phyloP scores from a whole-genome alignment of 92 coral and sea anemone genomes.

The Zoanthus sansibaricus region DNA sequence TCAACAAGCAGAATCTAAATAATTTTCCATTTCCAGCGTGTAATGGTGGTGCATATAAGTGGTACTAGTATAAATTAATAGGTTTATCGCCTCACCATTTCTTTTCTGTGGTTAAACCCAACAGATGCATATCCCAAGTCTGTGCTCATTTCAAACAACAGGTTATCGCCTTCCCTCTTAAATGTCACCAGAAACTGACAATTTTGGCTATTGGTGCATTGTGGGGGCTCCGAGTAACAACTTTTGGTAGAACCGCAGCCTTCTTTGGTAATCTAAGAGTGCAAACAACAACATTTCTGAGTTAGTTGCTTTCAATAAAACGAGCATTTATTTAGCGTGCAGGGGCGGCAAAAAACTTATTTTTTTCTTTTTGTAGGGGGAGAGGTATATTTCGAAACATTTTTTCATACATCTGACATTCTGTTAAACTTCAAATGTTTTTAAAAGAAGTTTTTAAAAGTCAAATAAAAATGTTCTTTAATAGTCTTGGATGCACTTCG shows the following conservation, averaged over 20 bases:
- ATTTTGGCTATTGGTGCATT: constrained; percentile 67
- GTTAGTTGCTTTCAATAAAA: too few species aligned
- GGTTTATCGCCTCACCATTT: constrained; percentile 63
- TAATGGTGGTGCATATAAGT: neutral
- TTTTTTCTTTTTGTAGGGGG: too few species aligned
- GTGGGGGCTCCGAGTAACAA: constrained; percentile 77
- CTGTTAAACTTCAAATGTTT: too few species aligned
- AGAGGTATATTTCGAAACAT: too few species aligned
- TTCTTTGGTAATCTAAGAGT: constrained; percentile 60
- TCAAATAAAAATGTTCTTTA: too few species aligned
- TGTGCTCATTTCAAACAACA: constrained; percentile 76
- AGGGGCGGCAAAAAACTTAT: too few species aligned
- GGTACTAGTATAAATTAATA: neutral
- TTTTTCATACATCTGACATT: too few species aligned
- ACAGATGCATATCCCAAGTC: constrained; percentile 64
- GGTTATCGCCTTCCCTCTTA: constrained; percentile 54
- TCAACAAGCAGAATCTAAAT: too few species aligned
- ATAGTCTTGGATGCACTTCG: too few species aligned
- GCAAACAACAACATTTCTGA: neutral
- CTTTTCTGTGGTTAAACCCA: constrained; percentile 72
- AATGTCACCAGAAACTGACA: constrained; percentile 74
- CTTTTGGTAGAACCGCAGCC: constrained; percentile 69
- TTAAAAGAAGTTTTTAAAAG: too few species aligned
- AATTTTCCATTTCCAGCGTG: neutral
- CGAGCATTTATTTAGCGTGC: too few species aligned